Evolutionary conservation across 1,140 invertebrate genomes (phyloP), one percentile per base, ranked within the genome.

Genomic region (Trichoplusia ni): DNA sequence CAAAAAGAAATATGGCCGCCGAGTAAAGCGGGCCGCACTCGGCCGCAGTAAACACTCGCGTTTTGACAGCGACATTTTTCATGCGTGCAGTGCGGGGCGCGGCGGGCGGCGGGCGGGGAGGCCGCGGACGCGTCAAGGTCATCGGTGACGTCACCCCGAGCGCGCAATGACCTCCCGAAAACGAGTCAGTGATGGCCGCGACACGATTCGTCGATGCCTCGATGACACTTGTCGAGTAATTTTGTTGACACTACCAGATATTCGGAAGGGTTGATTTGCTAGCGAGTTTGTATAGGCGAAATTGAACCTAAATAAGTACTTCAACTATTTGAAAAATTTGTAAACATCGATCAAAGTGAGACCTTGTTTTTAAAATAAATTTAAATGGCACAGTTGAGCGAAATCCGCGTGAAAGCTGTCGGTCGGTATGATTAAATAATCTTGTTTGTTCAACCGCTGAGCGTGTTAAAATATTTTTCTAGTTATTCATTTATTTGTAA

Each of bases 161-260:
- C 64, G 81, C 71, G 66, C 84, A 80, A 76, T 82, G 84, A 89
- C 84, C 86, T 77, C 77, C 80, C 73, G 67, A 82, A 86, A 86
- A 53, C 46, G 63, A 65, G 42, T 70, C 68, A 75, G 68, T 73
- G 71, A 74, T 71, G 69, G 75, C 67, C 64, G 67, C 54, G 49
- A 58, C 53, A 38, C 69, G 56, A 66, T 72, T 71, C 62, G 69
- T 65, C 61, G 71, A 71, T 67, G 33, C 56, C 19, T 71, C 61
- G 66, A 70, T 69, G 71, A 74, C 69, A 79, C 71, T 76, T 72
- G 67, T 67, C 67, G 62, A 70, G 59, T 60, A 64, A 47, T 69
- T 69, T 59, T 74, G 70, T 77, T 79, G 67, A 71, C 71, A 68
- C 31, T 49, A 63, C 51, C 64, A 60, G 42, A 63, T 58, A 61